Conservation (phyloP, 2,888 invertebrate genomes). For the Tetrapedia diversipes region DNA sequence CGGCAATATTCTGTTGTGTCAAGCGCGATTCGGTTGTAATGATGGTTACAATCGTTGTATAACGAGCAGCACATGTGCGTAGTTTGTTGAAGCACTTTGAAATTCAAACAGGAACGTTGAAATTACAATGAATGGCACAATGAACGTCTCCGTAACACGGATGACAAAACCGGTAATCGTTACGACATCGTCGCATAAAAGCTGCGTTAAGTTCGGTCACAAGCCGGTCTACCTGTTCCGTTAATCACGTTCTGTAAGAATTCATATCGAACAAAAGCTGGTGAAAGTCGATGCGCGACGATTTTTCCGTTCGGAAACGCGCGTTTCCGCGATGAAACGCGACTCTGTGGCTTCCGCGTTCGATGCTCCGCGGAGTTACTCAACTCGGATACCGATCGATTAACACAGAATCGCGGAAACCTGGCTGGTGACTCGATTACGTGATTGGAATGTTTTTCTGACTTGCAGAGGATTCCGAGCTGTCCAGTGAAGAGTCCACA, state of each 20-base stretch:
- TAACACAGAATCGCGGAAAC: background rate
- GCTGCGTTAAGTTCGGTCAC: slow-evolving; percentile 34
- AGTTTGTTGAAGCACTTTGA: background rate
- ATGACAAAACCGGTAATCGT: slow-evolving; percentile 24
- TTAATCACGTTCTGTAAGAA: slow-evolving; percentile 23
- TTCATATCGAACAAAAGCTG: slow-evolving; percentile 32
- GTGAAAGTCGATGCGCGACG: slow-evolving; percentile 37
- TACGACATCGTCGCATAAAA: slow-evolving; percentile 39
- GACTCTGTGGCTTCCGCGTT: slow-evolving; percentile 1
- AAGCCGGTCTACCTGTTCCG: slow-evolving; percentile 26
- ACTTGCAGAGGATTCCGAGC: slow-evolving; percentile 80
- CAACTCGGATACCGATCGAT: background rate
- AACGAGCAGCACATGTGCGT: too few relatives aligned
- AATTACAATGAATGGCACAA: background rate
- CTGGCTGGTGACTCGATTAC: background rate
- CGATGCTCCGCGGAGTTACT: background rate
- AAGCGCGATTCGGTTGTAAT: too few relatives aligned
- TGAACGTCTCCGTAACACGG: slow-evolving; percentile 6
- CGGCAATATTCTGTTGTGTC: too few relatives aligned
- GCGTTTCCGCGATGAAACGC: slow-evolving; percentile 32
- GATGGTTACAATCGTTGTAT: too few relatives aligned
- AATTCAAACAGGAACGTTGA: background rate
- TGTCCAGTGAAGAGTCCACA: slow-evolving; percentile 81
- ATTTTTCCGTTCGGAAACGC: slow-evolving; percentile 19
- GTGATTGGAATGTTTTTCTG: slow-evolving; percentile 15